These are phyloP conservation scores for Dryobates pubescens DNA, from an alignment of 2,797 vertebrate genomes.

Conservation along the genomic window DNA sequence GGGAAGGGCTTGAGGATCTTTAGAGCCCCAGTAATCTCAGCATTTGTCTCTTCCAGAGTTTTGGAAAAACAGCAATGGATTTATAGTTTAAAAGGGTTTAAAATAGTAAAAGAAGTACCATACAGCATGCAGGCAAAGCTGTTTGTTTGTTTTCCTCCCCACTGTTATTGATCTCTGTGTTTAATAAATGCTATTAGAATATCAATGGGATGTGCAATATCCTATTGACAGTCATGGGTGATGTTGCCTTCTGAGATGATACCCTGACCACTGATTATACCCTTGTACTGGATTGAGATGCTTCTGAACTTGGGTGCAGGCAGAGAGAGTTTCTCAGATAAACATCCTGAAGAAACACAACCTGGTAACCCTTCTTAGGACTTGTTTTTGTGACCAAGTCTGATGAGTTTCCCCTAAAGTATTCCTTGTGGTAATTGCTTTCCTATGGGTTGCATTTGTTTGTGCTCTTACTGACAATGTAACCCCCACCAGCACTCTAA, in stretches of 20 bases:
- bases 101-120: not conserved
- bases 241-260: not conserved
- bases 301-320: not conserved
- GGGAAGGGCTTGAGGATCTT: not conserved
- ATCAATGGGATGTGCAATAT: slow-evolving; percentile 30
- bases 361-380: not conserved
- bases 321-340: not conserved
- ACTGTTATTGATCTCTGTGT: not conserved
- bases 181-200: slow-evolving; percentile 45
- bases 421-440: not conserved
- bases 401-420: not conserved
- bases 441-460: accelerated
- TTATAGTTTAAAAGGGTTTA: no score
- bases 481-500: not conserved
- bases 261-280: not conserved
- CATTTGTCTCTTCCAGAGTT: not conserved
- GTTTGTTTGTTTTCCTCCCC: not conserved
- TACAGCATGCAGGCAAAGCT: not conserved
- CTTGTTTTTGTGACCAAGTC: not conserved
- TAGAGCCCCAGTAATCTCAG: not conserved
- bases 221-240: not conserved
- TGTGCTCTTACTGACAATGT: not conserved
- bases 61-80: not conserved
- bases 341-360: not conserved
- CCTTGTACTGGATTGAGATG: not conserved